Evolutionary conservation across 2,888 invertebrate genomes (phyloP), one percentile per base, ranked within the genome.

Genomic region (Aphidoletes aphidimyza): DNA sequence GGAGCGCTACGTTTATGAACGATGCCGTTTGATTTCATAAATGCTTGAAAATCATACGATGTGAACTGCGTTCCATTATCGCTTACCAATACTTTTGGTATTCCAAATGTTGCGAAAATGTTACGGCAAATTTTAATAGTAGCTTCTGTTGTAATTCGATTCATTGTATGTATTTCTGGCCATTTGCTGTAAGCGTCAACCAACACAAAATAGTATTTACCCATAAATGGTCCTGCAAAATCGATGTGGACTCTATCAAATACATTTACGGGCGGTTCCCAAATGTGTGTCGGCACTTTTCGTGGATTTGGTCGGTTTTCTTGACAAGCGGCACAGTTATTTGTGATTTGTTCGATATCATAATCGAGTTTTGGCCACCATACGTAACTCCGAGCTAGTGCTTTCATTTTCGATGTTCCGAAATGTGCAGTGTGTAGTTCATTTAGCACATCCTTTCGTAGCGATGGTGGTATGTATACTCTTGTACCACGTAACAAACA

Each of bases 321-420:
- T 47, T 84, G 78, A 84, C 86, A 86, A n/a, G 84, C 22, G 9
- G 42, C 19, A 26, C 85, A 85, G 22, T 42, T 17, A 14, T 78
- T 83, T 34, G 86, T 84, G 1, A 85, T n/a, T 8, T 86, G 86
- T 86, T 87, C 87, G 22, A 87, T 85, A 22, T 87, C 86, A 45
- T 84, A 84, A 45, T 85, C 42, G 8, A 87, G 84, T n/a, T 86
- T 86, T 22, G 87, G 87, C 85, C 87, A 87, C 85, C 87, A 87
- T 69, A 87, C 86, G n/a, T 86, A 86, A 84, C 86, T 86, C 42
- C 86, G 83, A 8, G 86, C 86, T 85, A 86, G 85, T 3, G 85
- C 69, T 69, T 86, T 86, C 85, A 86, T 86, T 54, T 86, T 86
- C 9, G 83, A 59, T 30, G 86, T 86, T 6, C 86, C 86, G 83